Base-by-base conservation (phyloP, 2,888 invertebrate genomes). In the Poecilus cupreus region DNA sequence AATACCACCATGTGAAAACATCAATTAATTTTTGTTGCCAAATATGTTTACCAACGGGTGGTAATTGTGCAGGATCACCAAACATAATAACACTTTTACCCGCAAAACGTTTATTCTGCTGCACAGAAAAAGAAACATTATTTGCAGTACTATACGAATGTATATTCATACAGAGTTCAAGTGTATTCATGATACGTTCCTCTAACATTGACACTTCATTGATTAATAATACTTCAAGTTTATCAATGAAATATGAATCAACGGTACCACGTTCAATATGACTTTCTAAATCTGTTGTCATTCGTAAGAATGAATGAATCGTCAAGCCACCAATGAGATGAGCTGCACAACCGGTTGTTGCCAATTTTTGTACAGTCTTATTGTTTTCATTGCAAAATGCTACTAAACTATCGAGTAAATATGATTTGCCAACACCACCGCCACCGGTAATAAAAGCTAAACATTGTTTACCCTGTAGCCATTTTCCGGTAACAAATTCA, bases 331-430 rank as follows among this genome's bases (percentile, higher is more conserved):
- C 68, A 26, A 68, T 26, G 37, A 68, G 6, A 6, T 68, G 24
- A n/a, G 32, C 70, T 0, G 70, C 70, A 39, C 70, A 70, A 3
- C 39, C 70, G 18, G 16, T 70, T 70, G 32, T 70, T 22, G 70
- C 16, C 70, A 70, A 39, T 18, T 70, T 70, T 70, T 70, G 70
- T 24, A 22, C 39, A 6, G 70, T 70, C n/a, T n/a, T n/a, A n/a
- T n/a, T n/a, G n/a, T n/a, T n/a, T n/a, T n/a, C n/a, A n/a, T n/a
- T n/a, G n/a, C n/a, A n/a, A n/a, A n/a, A 70, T 10, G 32, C 68
- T 10, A 68, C 68, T 10, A 68, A 39, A 3, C 16, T 39, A 32
- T 68, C 68, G 8, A 32, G 39, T 26, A 68, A 26, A 18, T 22
- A 26, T 13, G 37, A 37, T 16, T 70, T 70, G 2, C 43, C 70